Base-by-base conservation (phyloP, 2,888 invertebrate genomes). In the Drosophila bunnanda region DNA sequence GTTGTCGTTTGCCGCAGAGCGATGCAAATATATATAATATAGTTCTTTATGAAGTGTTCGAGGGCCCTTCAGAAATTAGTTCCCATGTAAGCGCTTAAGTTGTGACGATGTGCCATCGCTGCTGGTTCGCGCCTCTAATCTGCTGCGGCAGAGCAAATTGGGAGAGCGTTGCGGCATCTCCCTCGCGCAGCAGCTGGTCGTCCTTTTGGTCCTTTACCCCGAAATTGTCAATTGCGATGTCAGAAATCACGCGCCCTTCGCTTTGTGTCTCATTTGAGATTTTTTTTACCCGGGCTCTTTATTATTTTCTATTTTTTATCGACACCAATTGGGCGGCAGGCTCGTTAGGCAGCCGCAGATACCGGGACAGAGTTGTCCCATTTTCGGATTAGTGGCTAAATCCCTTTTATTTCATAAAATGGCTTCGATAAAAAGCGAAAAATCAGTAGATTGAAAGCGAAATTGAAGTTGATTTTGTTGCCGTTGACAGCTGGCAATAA, bases 61-160 rank as follows among this genome's bases (percentile, higher is more conserved):
- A 90, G 90, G 79, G 87, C 81, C 90, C 91, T 91, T 91, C 88
- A 91, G 75, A 90, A 89, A 89, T 90, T 89, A 91, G 89, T 91
- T 91, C 90, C 91, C 91, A 91, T 91, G 88, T 89, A 83, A 88
- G 79, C 80, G 82, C 85, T 82, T 87, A 76, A 83, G 79, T 77
- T 81, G 73, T 17, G 46, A 64, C 53, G 74, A 44, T 38, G 65
- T 22, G 67, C 48, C 55, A 30, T 55, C 22, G 61, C 62, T 20
- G 25, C 56, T 48, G 55, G 39, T 43, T 44, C 67, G 67, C 65
- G n/a, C 12, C 62, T 30, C 56, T 87, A 84, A 87, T 81, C 84
- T 82, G 60, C 69, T 64, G 64, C 72, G 52, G 71, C 70, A 77
- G 77, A 54, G 71, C 68, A 75, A 82, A 85, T 85, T 61, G 77